A percentile compares a stretch with the other conserved stretches of the same genome.
Evolutionary conservation across 1,140 invertebrate genomes (phyloP).

Genomic region (Aphelenchoides besseyi): DNA sequence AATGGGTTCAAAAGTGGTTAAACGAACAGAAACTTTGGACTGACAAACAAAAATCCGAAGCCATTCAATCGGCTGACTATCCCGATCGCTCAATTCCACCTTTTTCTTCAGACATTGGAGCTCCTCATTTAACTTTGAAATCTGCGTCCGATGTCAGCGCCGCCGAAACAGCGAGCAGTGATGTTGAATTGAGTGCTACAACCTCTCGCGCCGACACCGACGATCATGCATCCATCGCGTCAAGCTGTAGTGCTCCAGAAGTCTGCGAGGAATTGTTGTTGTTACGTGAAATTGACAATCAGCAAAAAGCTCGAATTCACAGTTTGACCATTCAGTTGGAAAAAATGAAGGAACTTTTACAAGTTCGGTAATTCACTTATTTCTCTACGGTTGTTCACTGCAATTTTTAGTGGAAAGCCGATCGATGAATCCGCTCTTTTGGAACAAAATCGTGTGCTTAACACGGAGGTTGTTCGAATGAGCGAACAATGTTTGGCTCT

Average conservation of each 20-base stretch:
- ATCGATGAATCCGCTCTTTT: conserved; percentile 49
- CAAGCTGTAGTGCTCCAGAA: neutral
- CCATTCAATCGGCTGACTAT: neutral
- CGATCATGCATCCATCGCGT: neutral
- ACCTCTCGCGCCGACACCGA: conserved; percentile 12
- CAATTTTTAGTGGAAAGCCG: conserved; percentile 12
- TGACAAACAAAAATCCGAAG: neutral
- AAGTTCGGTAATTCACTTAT: conserved; percentile 3
- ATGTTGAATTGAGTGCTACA: neutral
- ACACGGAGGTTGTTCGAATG: conserved; percentile 65
- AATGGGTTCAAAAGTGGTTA: conserved; percentile 24
- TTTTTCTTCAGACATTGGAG: too few species aligned
- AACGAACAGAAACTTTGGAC: conserved; percentile 14
- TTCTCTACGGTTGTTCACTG: neutral
- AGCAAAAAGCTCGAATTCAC: conserved; percentile 42
- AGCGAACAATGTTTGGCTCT: conserved; percentile 59
- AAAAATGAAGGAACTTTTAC: neutral
- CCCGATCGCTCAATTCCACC: too few species aligned
- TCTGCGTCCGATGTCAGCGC: neutral
- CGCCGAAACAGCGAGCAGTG: neutral
- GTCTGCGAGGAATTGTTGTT: conserved; percentile 35
- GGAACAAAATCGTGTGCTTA: conserved; percentile 66
- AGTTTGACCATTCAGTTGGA: conserved; percentile 13
- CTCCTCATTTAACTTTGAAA: too few species aligned
- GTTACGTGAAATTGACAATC: conserved; percentile 38